These are phyloP conservation scores for Trichopria drosophilae DNA, from an alignment of 2,888 invertebrate genomes.

Conservation along the genomic window DNA sequence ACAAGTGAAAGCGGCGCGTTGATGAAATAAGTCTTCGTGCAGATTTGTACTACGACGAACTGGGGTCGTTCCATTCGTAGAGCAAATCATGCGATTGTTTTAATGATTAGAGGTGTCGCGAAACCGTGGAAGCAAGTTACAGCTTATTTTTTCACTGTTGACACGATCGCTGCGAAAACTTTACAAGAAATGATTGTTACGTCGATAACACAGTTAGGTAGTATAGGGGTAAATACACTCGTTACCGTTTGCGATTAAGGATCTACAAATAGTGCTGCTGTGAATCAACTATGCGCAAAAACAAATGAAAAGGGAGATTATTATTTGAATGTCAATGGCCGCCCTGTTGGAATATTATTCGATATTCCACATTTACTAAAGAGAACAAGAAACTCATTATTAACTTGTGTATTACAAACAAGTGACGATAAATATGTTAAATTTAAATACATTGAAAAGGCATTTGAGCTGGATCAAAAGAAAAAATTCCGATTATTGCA, in stretches of 20 bases:
- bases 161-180: background rate
- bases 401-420: too few relatives aligned
- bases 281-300: slow-evolving; percentile 22
- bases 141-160: slow-evolving; percentile 30
- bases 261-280: slow-evolving; percentile 30
- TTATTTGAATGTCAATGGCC: too few relatives aligned
- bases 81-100: slow-evolving; percentile 36
- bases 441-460: slow-evolving; percentile 1
- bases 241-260: slow-evolving; percentile 35
- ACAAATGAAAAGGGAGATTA: too few relatives aligned
- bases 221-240: slow-evolving; percentile 26
- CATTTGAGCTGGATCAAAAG: slow-evolving; percentile 3
- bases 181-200: background rate
- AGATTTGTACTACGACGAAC: too few relatives aligned
- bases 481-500: background rate
- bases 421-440: slow-evolving; percentile 4
- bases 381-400: too few relatives aligned
- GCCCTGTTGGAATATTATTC: too few relatives aligned
- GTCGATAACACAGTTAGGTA: background rate
- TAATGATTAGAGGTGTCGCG: slow-evolving; percentile 34
- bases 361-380: too few relatives aligned
- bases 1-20: too few relatives aligned
- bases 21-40: too few relatives aligned
- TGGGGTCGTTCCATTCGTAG: too few relatives aligned
- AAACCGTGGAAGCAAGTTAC: slow-evolving; percentile 37